Evolutionary conservation across 2,797 vertebrate species (phyloP), one percentile per base, ranked within the genome.

Genomic region (Pelodytes ibericus): DNA sequence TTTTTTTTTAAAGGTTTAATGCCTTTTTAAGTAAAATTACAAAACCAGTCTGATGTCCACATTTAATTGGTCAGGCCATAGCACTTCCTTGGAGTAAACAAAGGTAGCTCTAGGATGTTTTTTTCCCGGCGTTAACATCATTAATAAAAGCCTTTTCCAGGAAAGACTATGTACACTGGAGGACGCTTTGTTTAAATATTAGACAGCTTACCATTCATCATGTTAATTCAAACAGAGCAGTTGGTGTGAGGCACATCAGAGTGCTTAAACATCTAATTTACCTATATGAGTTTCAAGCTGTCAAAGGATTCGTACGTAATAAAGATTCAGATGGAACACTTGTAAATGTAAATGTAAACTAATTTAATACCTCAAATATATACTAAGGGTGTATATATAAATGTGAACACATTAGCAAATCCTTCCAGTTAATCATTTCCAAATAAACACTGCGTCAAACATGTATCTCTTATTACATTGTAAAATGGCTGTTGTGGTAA

Each of bases 171-270:
- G 41, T 63, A 71, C 24, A 30, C 58, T 70, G 53, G 24, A 30
- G 59, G 15, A 59, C 61, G 13, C 44, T 63, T 53, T 63, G 59
- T 75, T 75, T 75, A 68, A 51, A 58, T 70, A n/a, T 49, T 22
- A 18, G 59, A 47, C 60, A 63, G 66, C 49, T 47, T 41, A 75
- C 41, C 74, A 64, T 76, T 69, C 57, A 75, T 75, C 65, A 75
- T 75, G 39, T 63, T 57, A 41, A 57, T 57, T 41, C 27, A 76
- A 63, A 76, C 67, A 76, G 36, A 76, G 67, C 25, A 67, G 67
- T 36, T 70, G 67, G 36, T 36, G 33, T 64, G 53, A 57, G 62
- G 57, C 30, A 29, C 20, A 27, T 31, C 25, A 36, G 51, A 75
- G 26, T 36, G 31, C 44, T 33, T 62, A 62, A 62, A 58, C 51